Conservation (phyloP, 2,888 invertebrate genomes). For the Strigamia crassipes region DNA sequence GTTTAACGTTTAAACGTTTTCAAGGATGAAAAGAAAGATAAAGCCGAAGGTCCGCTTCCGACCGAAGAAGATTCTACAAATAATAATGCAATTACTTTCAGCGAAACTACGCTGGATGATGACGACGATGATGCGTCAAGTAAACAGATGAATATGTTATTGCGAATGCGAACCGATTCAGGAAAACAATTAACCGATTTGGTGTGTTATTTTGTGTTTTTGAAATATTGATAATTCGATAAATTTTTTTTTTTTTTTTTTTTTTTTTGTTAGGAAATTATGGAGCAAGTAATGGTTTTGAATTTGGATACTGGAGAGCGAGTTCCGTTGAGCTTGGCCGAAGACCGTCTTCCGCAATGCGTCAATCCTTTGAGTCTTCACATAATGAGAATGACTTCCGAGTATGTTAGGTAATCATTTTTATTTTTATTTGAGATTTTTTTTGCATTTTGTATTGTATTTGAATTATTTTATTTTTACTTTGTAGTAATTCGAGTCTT, state of each 20-base stretch:
- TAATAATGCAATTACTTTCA: neutral
- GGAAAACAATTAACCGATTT: slow-evolving; percentile 85
- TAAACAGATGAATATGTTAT: slow-evolving; percentile 63
- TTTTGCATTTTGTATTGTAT: neutral
- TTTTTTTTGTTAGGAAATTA: slow-evolving; percentile 81
- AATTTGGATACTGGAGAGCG: slow-evolving; percentile 77
- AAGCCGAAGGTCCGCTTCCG: slow-evolving; percentile 68
- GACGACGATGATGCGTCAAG: slow-evolving; percentile 46
- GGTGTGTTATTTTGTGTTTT: slow-evolving; percentile 57
- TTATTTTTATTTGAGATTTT: neutral
- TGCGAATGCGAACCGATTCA: slow-evolving; percentile 81
- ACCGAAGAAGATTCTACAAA: slow-evolving; percentile 22
- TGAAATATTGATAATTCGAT: neutral
- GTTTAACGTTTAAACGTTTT: slow-evolving; percentile 43
- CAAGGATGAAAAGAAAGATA: slow-evolving; percentile 72
- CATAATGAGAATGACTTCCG: slow-evolving; percentile 89
- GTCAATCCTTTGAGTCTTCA: slow-evolving; percentile 93
- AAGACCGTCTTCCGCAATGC: slow-evolving; percentile 87
- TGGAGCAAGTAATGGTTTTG: slow-evolving; percentile 77
- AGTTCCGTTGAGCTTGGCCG: slow-evolving; percentile 91
- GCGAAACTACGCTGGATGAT: slow-evolving; percentile 2
- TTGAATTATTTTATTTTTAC: neutral
- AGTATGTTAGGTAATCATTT: slow-evolving; percentile 69
- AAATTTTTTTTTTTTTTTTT: neutral
- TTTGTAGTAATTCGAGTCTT: slow-evolving; percentile 62